These are phyloP conservation scores for Synanthedon tipuliformis DNA, from an alignment of 2,888 invertebrate species.

Conservation along the genomic window DNA sequence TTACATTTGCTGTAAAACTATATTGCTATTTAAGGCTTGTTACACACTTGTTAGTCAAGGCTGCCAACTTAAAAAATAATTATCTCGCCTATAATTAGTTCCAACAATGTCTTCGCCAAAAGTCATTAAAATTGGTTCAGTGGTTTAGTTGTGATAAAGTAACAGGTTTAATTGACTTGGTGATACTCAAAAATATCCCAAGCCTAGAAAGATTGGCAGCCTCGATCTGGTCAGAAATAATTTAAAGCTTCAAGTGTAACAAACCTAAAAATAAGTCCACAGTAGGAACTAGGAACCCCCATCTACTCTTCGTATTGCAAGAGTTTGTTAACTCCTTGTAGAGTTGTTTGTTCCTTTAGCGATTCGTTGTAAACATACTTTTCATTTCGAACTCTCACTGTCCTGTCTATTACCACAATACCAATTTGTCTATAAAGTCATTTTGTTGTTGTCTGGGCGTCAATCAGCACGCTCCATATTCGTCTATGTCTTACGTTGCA, in stretches of 20 bases:
- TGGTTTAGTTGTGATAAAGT: no score
- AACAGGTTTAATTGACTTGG: no score
- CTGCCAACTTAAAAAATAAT: no score
- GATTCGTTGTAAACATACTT: background rate
- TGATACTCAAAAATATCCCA: no score
- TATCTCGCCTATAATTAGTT: no score
- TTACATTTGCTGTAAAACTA: background rate
- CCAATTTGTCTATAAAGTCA: background rate
- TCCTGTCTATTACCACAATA: background rate
- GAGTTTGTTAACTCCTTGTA: no score
- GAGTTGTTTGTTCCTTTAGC: no score
- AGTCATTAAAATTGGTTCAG: no score
- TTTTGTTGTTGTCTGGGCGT: no score
- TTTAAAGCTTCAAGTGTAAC: constrained; percentile 9
- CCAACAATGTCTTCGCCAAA: no score
- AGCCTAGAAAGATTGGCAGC: no score
- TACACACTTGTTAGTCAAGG: background rate
- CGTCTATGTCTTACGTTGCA: constrained; percentile 76
- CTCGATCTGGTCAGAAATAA: no score
- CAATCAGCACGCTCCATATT: constrained; percentile 46
- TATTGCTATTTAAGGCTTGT: background rate
- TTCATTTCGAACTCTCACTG: background rate
- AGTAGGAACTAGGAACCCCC: constrained; percentile 4
- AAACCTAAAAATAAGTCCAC: constrained; percentile 1
- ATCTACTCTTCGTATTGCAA: background rate